These are phyloP conservation scores for Electrona antarctica DNA, from an alignment of 2,113 vertebrate genomes.

Conservation along the genomic window DNA sequence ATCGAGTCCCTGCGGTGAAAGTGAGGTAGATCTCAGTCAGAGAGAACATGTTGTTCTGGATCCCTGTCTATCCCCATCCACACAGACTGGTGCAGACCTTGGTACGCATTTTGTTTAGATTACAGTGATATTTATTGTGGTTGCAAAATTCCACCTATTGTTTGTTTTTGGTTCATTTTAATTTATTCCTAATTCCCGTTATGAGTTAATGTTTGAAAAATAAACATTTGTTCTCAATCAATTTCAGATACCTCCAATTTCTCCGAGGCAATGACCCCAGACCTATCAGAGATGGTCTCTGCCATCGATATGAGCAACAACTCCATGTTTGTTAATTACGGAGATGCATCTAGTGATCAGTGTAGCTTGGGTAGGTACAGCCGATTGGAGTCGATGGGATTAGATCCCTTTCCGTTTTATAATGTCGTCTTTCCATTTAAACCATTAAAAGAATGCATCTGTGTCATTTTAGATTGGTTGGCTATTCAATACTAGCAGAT, in stretches of 20 bases:
- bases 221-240: not conserved
- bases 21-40: constrained; percentile 44
- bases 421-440: too few species aligned
- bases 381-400: not conserved
- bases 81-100: constrained; percentile 84
- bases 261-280: constrained; percentile 74
- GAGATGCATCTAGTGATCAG: constrained; percentile 52
- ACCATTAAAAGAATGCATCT: too few species aligned
- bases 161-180: too few species aligned
- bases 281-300: constrained; percentile 70
- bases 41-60: constrained; percentile 60
- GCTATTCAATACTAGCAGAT: too few species aligned
- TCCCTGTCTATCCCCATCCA: constrained; percentile 77
- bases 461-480: too few species aligned
- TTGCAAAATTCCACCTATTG: too few species aligned
- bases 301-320: constrained; percentile 52
- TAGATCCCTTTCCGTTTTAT: too few species aligned
- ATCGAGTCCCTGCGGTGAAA: constrained; percentile 43
- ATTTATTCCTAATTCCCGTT: too few species aligned
- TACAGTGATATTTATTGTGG: too few species aligned
- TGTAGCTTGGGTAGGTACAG: constrained; percentile 52
- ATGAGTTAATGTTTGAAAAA: not conserved
- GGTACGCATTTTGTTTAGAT: constrained; percentile 66
- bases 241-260: constrained; percentile 68
- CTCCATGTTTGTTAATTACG: constrained; percentile 57